Percentiles rank a stretch among this genome's conserved stretches.
Conservation (phyloP, 2,888 invertebrate genomes). For the Lycophotia porphyrea region DNA sequence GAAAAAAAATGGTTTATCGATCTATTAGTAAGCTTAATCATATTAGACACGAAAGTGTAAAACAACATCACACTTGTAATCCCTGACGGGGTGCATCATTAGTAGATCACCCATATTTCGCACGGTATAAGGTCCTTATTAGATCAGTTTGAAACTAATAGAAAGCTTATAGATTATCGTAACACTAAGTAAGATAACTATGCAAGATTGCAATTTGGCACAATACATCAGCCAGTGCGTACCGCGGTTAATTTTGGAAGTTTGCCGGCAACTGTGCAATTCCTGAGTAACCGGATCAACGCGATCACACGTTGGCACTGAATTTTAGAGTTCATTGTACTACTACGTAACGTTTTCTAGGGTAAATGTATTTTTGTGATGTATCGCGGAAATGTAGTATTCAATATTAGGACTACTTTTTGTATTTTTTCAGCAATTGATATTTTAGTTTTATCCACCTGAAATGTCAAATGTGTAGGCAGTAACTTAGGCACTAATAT, state of each 20-base stretch:
- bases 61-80: not conserved
- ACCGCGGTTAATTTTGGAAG: conserved; percentile 62
- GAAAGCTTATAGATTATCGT: conserved; percentile 13
- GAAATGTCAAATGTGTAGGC: not conserved
- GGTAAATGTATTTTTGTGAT: conserved; percentile 40
- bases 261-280: conserved; percentile 64
- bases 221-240: conserved; percentile 55
- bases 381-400: conserved; percentile 36
- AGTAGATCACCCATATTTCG: not conserved
- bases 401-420: not conserved
- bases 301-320: conserved; percentile 69
- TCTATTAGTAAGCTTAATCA: not conserved
- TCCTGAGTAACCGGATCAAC: conserved; percentile 68
- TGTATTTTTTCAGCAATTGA: not conserved
- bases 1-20: not conserved
- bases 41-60: not conserved
- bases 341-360: conserved; percentile 56
- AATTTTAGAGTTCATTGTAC: conserved; percentile 68
- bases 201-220: conserved; percentile 60
- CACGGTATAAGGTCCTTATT: not conserved
- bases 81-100: not conserved
- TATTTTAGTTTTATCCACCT: not conserved
- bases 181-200: conserved; percentile 36
- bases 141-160: conserved; percentile 3
- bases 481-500: not conserved